Evolutionary conservation across 2,888 invertebrate species (phyloP), one percentile per base, ranked within the genome.

Genomic region (Aquatica leii): DNA sequence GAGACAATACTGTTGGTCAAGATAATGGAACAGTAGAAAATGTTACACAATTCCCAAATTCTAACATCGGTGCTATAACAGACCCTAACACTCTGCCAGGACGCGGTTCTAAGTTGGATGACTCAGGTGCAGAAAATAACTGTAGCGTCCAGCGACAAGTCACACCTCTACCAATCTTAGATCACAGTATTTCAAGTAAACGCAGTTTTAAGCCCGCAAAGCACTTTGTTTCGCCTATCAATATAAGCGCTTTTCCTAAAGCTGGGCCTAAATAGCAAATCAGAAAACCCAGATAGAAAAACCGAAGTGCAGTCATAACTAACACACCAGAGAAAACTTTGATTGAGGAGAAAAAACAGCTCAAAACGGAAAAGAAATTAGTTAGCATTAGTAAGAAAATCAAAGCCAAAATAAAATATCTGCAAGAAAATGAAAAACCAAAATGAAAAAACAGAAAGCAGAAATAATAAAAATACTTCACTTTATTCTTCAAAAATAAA

Each of bases 291-390:
- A 14, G 43, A 15, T 15, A 43, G 43, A 43, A 14, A 43, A 9
- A 15, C 2, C 11, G 11, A 24, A 24, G 34, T 6, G 11, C 17
- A 35, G 6, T 24, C 2, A 24, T 24, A 24, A 24, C 43, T 43
- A 43, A 15, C 43, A 43, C 43, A 18, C 43, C 43, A 43, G 17
- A 43, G 43, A 43, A 43, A 43, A 43, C 14, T 14, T 43, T 43
- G 43, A 43, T 37, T 37, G 37, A 37, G 37, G 9, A 37, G 37
- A 37, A 37, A 11, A 12, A 37, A 12, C 4, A 37, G 11, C 37
- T 37, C 5, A 37, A 37, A 37, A 2, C 9, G 12, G 4, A 37
- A 37, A 37, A 12, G 2, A 37, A 37, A 37, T 37, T 37, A 11
- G 37, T 11, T 6, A 24, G 6, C 2, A 24, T 24, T 4, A 24